Base-by-base conservation (phyloP, 30 jellyfish, hydroid and myxozoan species). In the Hydractinia echinata region DNA sequence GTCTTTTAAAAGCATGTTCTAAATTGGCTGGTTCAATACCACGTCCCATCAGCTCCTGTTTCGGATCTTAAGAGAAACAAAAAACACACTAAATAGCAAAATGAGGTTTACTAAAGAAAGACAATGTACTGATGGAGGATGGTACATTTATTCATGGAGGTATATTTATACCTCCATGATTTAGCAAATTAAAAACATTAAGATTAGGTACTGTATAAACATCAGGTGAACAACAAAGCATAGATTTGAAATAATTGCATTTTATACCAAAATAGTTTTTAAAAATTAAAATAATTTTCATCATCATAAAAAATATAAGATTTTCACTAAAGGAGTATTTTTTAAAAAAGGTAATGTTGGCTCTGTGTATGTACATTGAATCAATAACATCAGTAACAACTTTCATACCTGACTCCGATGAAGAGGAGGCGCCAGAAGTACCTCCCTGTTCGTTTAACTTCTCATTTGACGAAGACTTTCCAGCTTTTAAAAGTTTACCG, bases 11-110 rank as follows among this genome's bases (percentile, higher is more conserved):
- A n/a, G 95, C 84, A 66, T 89, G 96, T 62, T 85, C 83, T 10
- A 89, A 77, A 51, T 85, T 76, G 20, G 74, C 8, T 4, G 97
- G 97, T 19, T 89, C 97, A 10, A 89, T 85, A 10, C 97, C 97
- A 67, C 82, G 85, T 15, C 97, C 97, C 53, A 84, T 72, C 61
- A 89, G 61, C 30, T 54, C 77, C 72, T 80, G 87, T 67, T 61
- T 67, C 55, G 88, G 79, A 14, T 80, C 81, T 80, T 30, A 49
- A 14, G 67, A 61, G 54, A 66, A 62, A 4, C 14, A 77, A 52
- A 8, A 9, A 5, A 51, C 16, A 13, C 0, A 64, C 39, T 13
- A 58, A 58, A 11, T 13, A 58, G 19, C 0, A 16, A 58, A 58
- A 11, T 30, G 2, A 30, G 44, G 44, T 30, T 30, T 30, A 30